Evolutionary conservation across 2,797 vertebrate species (phyloP).

Genomic region (Cirrhinus molitorella): DNA sequence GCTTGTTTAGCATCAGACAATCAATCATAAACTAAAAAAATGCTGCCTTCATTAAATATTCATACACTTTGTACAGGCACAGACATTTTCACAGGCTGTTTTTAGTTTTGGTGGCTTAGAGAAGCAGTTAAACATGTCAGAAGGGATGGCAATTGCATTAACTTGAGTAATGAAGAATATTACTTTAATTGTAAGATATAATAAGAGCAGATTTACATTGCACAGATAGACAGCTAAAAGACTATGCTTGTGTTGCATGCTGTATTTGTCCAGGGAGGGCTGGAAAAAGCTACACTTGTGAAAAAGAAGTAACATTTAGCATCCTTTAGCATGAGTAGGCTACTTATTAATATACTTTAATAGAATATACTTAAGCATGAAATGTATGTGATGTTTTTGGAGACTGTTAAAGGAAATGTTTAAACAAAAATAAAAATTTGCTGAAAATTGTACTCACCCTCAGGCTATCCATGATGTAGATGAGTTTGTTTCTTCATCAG

Average conservation of each 20-base stretch:
- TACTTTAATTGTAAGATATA: neutral
- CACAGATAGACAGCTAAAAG: neutral
- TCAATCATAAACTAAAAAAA: slow-evolving; percentile 4
- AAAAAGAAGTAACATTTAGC: neutral
- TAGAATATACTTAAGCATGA: neutral
- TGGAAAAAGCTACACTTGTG: neutral
- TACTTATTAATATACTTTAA: neutral
- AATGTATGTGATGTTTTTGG: neutral
- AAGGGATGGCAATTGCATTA: neutral
- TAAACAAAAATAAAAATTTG: neutral
- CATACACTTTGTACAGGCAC: neutral
- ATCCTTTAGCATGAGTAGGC: neutral
- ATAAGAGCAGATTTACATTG: neutral
- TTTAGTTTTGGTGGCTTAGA: slow-evolving; percentile 21
- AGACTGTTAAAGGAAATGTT: neutral
- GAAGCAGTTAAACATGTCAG: slow-evolving; percentile 12
- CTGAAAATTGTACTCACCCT: neutral
- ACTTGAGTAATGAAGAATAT: neutral
- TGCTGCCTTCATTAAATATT: slow-evolving; percentile 10
- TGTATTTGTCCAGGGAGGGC: neutral
- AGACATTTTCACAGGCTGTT: neutral
- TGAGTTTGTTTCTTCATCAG: neutral
- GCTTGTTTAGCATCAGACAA: slow-evolving; percentile 11
- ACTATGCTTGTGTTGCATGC: neutral
- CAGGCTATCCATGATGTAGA: neutral